Evolutionary conservation across 2,888 invertebrate genomes (phyloP).

Genomic region (Lymantria dispar): DNA sequence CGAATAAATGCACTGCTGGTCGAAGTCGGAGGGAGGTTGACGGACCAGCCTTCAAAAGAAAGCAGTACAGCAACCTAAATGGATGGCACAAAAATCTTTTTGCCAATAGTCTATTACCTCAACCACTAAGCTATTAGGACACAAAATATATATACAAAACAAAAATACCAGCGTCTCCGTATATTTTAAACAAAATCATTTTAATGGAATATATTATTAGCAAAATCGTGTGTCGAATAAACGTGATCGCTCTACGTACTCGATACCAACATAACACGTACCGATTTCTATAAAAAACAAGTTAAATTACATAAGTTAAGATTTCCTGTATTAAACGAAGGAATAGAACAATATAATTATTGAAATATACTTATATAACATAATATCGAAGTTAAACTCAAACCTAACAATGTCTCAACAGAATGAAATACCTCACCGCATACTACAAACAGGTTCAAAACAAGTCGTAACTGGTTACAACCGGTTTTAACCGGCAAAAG

Average conservation of each 20-base stretch:
- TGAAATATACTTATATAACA: no score
- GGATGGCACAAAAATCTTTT: no score
- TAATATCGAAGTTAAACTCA: no score
- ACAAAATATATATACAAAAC: no score
- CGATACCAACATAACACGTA: neutral
- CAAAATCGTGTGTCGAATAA: neutral
- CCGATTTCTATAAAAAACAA: neutral
- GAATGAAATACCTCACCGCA: conserved; percentile 16
- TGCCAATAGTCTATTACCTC: no score
- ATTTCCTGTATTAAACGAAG: neutral
- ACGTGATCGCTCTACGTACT: neutral
- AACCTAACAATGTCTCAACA: conserved; percentile 5
- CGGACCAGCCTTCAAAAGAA: no score
- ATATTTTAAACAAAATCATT: no score
- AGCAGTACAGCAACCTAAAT: no score
- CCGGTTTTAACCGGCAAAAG: conserved; percentile 29
- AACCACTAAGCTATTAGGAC: no score
- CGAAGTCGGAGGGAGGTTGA: no score
- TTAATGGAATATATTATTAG: neutral
- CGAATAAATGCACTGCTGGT: no score
- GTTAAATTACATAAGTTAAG: neutral
- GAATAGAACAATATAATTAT: neutral
- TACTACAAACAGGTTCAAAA: conserved; percentile 9
- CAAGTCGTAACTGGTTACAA: conserved; percentile 21
- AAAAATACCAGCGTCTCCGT: no score